These are phyloP conservation scores for Caerostris extrusa DNA, from an alignment of 1,140 invertebrate genomes.

Conservation along the genomic window DNA sequence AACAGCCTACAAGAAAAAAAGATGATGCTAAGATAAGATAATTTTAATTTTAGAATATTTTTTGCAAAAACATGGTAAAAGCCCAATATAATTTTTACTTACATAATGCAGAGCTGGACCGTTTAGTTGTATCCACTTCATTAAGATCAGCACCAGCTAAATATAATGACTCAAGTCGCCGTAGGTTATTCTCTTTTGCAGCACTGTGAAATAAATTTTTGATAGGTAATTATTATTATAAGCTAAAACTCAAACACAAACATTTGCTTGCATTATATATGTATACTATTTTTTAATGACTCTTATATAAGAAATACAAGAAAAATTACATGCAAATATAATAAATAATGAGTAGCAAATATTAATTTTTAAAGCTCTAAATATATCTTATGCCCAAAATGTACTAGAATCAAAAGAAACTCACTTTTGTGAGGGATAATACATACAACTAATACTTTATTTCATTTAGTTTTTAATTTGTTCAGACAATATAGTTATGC, in stretches of 20 bases:
- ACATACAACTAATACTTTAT: no score
- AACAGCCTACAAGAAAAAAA: conserved; percentile 72
- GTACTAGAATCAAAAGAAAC: no score
- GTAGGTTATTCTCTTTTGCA: conserved; percentile 82
- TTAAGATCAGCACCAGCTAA: conserved; percentile 86
- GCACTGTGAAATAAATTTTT: conserved; percentile 81
- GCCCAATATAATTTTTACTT: conserved; percentile 74
- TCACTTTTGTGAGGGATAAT: no score
- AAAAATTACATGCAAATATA: no score
- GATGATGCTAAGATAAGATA: background rate
- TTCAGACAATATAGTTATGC: no score
- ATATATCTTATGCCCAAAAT: no score
- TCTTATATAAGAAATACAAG: background rate
- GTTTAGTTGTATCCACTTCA: conserved; percentile 80
- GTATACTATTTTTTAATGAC: background rate
- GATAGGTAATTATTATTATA: background rate
- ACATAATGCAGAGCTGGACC: conserved; percentile 80
- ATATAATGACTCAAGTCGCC: conserved; percentile 84
- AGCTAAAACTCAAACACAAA: background rate
- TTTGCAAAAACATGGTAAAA: background rate
- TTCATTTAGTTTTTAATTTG: no score
- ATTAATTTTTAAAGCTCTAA: no score
- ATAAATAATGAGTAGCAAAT: no score
- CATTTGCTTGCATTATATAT: background rate
- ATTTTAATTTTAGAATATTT: background rate